Percentiles rank a stretch among this genome's conserved stretches.
Conservation (phyloP, 2,888 invertebrate species). For the Pyrrhia umbra region DNA sequence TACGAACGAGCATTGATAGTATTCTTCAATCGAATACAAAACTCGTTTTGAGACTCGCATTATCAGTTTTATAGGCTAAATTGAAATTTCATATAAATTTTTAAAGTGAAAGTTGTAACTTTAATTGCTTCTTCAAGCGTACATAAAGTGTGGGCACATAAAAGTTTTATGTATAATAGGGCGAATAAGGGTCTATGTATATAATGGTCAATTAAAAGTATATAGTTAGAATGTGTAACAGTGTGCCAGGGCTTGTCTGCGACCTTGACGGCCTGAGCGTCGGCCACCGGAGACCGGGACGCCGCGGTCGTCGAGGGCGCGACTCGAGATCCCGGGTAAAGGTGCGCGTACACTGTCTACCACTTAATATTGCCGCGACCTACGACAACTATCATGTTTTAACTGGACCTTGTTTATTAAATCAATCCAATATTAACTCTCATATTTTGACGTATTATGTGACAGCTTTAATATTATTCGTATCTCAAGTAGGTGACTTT, state of each 20-base stretch:
- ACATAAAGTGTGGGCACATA: slow-evolving; percentile 22
- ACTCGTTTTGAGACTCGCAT: slow-evolving; percentile 42
- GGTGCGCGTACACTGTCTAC: slow-evolving; percentile 64
- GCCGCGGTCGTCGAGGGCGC: slow-evolving; percentile 67
- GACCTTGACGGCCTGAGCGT: slow-evolving; percentile 75
- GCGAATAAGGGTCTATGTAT: slow-evolving; percentile 24
- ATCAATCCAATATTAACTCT: slow-evolving; percentile 22
- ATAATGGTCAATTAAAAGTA: slow-evolving; percentile 47
- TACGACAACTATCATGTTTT: slow-evolving; percentile 44
- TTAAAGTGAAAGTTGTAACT: slow-evolving; percentile 48
- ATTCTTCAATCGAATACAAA: slow-evolving; percentile 45
- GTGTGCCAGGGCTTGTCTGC: slow-evolving; percentile 73
- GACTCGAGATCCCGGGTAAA: slow-evolving; percentile 65
- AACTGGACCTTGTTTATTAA: slow-evolving; percentile 41
- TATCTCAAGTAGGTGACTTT: slow-evolving; percentile 8
- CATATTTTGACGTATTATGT: slow-evolving; percentile 32
- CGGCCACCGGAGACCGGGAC: slow-evolving; percentile 74
- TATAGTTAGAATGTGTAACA: slow-evolving; percentile 60
- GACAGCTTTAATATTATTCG: slow-evolving; percentile 21
- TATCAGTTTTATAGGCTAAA: slow-evolving; percentile 20
- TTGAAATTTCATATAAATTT: slow-evolving; percentile 35
- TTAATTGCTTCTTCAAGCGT: slow-evolving; percentile 40
- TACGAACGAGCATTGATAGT: slow-evolving; percentile 27
- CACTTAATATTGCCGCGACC: slow-evolving; percentile 60
- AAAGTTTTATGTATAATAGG: slow-evolving; percentile 41